phyloP scores from a whole-genome alignment of 2,797 vertebrate genomes.

The Glyptemys insculpta region DNA sequence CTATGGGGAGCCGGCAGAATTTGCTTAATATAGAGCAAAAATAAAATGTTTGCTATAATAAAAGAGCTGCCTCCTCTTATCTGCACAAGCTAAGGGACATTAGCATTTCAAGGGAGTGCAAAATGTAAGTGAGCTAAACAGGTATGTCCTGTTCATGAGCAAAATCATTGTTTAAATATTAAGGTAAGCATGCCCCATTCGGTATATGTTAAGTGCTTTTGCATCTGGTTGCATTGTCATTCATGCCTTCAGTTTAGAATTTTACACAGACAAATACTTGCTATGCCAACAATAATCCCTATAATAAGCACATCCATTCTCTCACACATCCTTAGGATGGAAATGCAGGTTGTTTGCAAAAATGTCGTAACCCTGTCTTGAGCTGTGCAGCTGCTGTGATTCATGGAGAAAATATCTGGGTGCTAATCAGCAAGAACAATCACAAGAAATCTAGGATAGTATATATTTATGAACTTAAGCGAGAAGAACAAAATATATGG shows the following conservation, averaged over 20 bases:
- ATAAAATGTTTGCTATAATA: background rate
- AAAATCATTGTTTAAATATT: background rate
- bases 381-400: background rate
- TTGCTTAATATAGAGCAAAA: background rate
- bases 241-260: background rate
- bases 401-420: background rate
- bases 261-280: background rate
- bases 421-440: background rate
- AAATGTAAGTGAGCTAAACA: background rate
- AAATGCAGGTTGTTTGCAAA: background rate
- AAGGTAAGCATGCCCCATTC: background rate
- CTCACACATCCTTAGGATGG: background rate
- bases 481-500: background rate
- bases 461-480: background rate
- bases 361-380: background rate
- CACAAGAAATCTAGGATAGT: background rate
- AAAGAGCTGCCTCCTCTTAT: background rate
- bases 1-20: background rate
- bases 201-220: background rate
- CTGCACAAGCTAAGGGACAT: background rate
- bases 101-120: background rate
- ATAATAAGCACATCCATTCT: background rate
- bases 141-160: background rate
- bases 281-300: rapidly evolving
- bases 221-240: background rate